Conservation (phyloP, 2,888 invertebrate genomes). For the Entomobrya proxima region DNA sequence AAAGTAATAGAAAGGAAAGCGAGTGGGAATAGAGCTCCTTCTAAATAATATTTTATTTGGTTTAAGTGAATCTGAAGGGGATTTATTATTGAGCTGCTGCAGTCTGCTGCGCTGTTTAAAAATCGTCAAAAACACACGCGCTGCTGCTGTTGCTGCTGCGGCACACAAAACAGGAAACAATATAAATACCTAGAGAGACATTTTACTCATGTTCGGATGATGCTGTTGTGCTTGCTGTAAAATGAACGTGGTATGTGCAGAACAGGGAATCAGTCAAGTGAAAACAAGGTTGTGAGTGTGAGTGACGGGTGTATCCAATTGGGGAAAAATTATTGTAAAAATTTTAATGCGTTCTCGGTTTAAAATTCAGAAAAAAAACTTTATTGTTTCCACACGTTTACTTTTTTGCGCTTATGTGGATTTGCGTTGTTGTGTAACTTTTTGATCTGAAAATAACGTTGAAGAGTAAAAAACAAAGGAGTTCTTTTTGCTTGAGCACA, state of each 20-base stretch:
- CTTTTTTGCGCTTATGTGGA: too few relatives aligned
- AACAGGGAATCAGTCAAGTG: slow-evolving; percentile 35
- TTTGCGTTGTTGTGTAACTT: too few relatives aligned
- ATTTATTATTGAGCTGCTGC: neutral
- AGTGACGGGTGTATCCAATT: slow-evolving; percentile 38
- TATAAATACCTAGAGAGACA: neutral
- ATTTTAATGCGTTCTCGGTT: slow-evolving; percentile 36
- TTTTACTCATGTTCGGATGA: neutral
- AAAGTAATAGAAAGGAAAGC: neutral
- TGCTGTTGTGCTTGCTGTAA: neutral
- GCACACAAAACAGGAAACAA: neutral
- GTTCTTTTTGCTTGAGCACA: too few relatives aligned
- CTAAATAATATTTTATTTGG: neutral
- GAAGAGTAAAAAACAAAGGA: too few relatives aligned
- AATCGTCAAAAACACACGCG: slow-evolving; percentile 36
- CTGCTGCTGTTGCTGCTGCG: neutral
- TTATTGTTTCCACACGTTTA: too few relatives aligned
- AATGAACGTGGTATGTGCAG: neutral
- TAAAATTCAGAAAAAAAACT: slow-evolving; percentile 3
- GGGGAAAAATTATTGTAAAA: slow-evolving; percentile 35
- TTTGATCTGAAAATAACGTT: too few relatives aligned
- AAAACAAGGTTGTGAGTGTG: slow-evolving; percentile 43
- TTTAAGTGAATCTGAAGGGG: slow-evolving; percentile 25
- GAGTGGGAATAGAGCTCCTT: neutral
- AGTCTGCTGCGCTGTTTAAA: neutral